Evolutionary conservation across 2,888 invertebrate genomes (phyloP).

Genomic region (Pseudococcus jackbeardsleyi): DNA sequence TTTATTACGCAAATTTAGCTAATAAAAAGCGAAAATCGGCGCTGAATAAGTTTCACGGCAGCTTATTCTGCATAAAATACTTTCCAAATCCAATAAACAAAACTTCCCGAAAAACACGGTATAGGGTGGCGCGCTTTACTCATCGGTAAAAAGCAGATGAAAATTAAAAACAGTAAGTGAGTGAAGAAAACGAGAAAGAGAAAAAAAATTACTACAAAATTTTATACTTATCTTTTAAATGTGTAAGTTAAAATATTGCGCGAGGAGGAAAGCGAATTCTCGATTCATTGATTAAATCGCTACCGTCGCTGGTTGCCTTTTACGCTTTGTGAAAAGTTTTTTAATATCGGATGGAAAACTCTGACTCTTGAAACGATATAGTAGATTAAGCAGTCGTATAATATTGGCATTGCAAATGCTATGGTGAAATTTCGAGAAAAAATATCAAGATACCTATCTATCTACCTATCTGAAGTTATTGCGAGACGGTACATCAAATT

Average conservation of each 20-base stretch:
- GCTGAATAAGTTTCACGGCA: conserved; percentile 33
- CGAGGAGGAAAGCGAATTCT: conserved; percentile 10
- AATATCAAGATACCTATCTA: neutral
- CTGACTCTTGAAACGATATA: conserved; percentile 16
- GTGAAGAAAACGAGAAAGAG: neutral
- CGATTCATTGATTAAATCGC: conserved; percentile 46
- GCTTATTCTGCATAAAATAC: conserved; percentile 45
- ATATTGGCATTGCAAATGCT: conserved; percentile 22
- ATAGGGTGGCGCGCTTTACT: neutral
- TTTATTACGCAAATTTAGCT: conserved; percentile 47
- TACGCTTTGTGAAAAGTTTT: conserved; percentile 51
- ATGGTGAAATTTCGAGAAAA: neutral
- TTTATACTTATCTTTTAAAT: conserved; percentile 41
- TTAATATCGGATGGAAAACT: conserved; percentile 39
- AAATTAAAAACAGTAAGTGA: conserved; percentile 36
- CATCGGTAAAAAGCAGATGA: conserved; percentile 18
- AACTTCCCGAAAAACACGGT: conserved; percentile 13
- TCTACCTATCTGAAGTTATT: neutral
- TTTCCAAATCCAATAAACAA: conserved; percentile 45
- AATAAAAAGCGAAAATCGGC: conserved; percentile 55
- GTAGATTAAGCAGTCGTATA: neutral
- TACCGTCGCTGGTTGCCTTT: neutral
- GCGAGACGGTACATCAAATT: neutral
- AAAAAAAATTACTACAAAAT: conserved; percentile 8
- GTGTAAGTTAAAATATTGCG: conserved; percentile 35